Conservation (phyloP, 2,888 invertebrate species). For the Protula sp. region DNA sequence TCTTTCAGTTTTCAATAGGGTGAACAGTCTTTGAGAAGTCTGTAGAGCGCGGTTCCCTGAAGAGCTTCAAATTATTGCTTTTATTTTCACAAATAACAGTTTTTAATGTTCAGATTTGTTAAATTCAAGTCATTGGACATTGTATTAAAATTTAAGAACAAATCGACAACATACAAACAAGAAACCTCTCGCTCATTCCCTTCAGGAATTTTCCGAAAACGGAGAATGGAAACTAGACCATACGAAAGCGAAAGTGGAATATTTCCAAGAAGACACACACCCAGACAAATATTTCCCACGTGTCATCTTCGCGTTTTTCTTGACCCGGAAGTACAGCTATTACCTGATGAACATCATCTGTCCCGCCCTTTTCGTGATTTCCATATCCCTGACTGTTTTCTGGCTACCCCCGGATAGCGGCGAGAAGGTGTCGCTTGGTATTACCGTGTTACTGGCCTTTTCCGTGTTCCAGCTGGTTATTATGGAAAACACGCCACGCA, state of each 20-base stretch:
- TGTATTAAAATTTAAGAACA: no score
- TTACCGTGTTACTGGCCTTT: slow-evolving; percentile 17
- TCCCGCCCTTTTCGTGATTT: slow-evolving; percentile 11
- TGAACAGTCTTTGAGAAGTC: no score
- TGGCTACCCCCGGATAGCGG: slow-evolving; percentile 20
- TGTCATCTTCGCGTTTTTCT: slow-evolving; percentile 7
- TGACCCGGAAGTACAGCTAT: slow-evolving; percentile 11
- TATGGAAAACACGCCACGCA: slow-evolving; percentile 11
- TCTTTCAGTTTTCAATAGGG: no score
- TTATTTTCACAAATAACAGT: no score
- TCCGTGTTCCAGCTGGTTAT: slow-evolving; percentile 20
- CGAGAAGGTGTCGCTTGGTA: slow-evolving; percentile 19
- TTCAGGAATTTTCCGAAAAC: slow-evolving; percentile 9
- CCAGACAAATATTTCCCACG: slow-evolving; percentile 7
- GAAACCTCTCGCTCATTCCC: no score
- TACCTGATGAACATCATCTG: slow-evolving; percentile 16
- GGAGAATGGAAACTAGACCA: slow-evolving; percentile 26
- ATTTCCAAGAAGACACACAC: slow-evolving; percentile 7
- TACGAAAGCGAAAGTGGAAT: slow-evolving; percentile 8
- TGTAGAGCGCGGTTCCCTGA: no score
- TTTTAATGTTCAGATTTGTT: no score
- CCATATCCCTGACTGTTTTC: slow-evolving; percentile 14
- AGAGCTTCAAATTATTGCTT: no score
- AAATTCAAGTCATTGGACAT: no score
- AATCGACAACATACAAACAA: no score